phyloP scores from a whole-genome alignment of 2,797 vertebrate genomes.

The Peromyscus nudipes region DNA sequence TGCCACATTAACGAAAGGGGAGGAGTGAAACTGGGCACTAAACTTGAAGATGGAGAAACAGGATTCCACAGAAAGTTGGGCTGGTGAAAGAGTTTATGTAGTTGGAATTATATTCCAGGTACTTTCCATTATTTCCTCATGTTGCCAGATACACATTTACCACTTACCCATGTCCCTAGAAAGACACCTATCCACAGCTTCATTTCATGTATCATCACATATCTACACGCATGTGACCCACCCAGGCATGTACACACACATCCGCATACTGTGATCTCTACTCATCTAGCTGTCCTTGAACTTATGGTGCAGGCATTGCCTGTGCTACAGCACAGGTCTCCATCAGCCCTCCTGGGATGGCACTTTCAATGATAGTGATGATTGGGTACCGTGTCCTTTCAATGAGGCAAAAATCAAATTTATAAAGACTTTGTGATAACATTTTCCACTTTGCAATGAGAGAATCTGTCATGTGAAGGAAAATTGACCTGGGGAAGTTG shows the following conservation, averaged over 20 bases:
- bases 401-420: not conserved
- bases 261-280: not conserved
- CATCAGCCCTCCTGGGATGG: not conserved
- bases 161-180: not conserved
- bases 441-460: constrained; percentile 39
- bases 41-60: not conserved
- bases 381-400: not conserved
- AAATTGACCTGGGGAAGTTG: not conserved
- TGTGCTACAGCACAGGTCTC: not conserved
- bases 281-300: not conserved
- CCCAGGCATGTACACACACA: not conserved
- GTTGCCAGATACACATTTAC: not conserved
- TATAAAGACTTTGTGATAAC: not conserved
- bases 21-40: not conserved
- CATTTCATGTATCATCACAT: not conserved
- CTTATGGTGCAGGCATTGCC: not conserved
- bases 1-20: not conserved
- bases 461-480: constrained; percentile 9
- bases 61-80: not conserved
- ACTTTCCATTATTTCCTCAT: not conserved
- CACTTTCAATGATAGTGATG: constrained; percentile 2
- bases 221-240: not conserved
- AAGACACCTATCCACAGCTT: not conserved
- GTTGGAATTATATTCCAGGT: not conserved
- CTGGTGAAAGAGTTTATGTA: not conserved